These are phyloP conservation scores for Rhea pennata DNA, from an alignment of 2,113 vertebrate species.

Conservation along the genomic window DNA sequence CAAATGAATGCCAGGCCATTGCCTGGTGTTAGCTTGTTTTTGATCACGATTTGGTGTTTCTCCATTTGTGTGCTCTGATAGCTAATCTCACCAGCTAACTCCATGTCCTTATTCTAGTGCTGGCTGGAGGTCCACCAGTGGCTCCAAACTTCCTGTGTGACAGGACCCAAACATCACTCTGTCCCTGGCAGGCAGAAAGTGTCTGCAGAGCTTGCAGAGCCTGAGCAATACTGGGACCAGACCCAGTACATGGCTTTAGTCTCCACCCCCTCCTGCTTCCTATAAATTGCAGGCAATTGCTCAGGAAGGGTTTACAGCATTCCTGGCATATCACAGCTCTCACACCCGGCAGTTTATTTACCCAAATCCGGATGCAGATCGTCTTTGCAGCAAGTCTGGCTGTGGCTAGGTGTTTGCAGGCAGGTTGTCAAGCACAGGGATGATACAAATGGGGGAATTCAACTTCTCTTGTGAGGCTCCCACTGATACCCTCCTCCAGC, in stretches of 20 bases:
- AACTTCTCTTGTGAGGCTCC: neutral
- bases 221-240: neutral
- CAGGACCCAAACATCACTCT: neutral
- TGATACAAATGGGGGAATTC: neutral
- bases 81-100: neutral
- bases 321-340: slow-evolving; percentile 53
- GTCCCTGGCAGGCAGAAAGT: neutral
- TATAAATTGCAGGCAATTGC: neutral
- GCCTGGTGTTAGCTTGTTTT: too few relatives aligned
- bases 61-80: neutral
- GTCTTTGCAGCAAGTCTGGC: neutral
- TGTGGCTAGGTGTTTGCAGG: neutral
- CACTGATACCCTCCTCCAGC: neutral
- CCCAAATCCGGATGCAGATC: neutral
- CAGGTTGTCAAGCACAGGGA: neutral
- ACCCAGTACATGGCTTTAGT: neutral
- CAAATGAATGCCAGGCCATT: too few relatives aligned
- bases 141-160: neutral
- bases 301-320: slow-evolving; percentile 35
- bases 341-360: slow-evolving; percentile 40
- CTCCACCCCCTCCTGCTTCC: neutral
- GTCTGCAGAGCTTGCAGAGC: too few relatives aligned
- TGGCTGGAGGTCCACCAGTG: neutral
- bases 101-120: too few relatives aligned
- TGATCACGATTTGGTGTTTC: too few relatives aligned